Evolutionary conservation across 2,113 vertebrate species (phyloP).

Genomic region (Gyps fulvus): DNA sequence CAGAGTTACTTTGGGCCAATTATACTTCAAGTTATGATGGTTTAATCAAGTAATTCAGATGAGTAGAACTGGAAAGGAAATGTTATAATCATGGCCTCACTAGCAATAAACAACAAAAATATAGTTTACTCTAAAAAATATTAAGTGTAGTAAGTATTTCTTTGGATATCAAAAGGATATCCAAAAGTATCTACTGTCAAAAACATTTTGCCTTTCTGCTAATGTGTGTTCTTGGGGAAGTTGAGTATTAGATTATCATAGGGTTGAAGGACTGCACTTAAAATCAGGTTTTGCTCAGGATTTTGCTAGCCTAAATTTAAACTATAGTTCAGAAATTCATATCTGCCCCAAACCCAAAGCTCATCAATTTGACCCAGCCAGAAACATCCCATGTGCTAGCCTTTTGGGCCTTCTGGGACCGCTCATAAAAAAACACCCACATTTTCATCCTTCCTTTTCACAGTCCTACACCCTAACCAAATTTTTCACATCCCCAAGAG

Average conservation of each 20-base stretch:
- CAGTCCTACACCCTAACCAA: neutral
- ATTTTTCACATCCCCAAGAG: neutral
- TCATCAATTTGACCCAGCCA: neutral
- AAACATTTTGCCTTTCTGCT: neutral
- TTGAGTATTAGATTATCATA: neutral
- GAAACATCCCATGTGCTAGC: neutral
- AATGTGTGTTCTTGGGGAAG: neutral
- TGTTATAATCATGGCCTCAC: neutral
- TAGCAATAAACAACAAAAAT: neutral
- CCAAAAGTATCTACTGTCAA: neutral
- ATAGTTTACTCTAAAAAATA: neutral
- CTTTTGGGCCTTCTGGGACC: neutral
- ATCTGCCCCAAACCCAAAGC: neutral
- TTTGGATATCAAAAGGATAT: neutral
- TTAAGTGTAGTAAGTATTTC: neutral
- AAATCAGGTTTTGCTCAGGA: neutral
- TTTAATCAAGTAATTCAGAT: neutral
- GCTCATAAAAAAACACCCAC: accelerated
- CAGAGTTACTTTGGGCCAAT: neutral
- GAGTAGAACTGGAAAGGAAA: neutral
- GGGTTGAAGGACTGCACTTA: neutral
- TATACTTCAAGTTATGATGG: neutral
- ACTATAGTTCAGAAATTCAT: neutral
- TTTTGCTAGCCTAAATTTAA: neutral
- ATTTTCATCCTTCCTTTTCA: neutral